Evolutionary conservation across 2,888 invertebrate species (phyloP).

Genomic region (Eucriotettix oculatus): DNA sequence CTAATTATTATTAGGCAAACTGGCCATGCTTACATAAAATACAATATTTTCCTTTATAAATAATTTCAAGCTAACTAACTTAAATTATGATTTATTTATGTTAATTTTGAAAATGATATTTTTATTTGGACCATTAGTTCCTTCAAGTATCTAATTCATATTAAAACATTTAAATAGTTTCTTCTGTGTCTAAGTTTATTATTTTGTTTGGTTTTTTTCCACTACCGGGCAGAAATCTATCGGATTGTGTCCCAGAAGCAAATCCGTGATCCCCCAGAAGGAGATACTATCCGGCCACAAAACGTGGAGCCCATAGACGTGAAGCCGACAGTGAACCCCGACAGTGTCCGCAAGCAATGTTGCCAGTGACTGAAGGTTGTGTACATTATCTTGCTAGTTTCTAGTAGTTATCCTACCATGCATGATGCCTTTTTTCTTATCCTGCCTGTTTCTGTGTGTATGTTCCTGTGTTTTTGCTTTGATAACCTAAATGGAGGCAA

Average conservation of each 20-base stretch:
- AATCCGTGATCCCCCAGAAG: slow-evolving; percentile 88
- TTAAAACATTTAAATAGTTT: too few relatives aligned
- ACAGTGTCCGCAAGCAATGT: slow-evolving; percentile 81
- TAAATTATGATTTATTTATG: too few relatives aligned
- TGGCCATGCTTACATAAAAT: too few relatives aligned
- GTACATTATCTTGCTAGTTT: not conserved
- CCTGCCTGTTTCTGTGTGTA: not conserved
- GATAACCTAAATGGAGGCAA: too few relatives aligned
- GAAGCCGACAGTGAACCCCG: slow-evolving; percentile 70
- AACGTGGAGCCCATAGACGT: slow-evolving; percentile 79
- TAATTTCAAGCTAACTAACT: too few relatives aligned
- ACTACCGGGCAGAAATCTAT: slow-evolving; percentile 66
- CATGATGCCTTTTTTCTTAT: not conserved
- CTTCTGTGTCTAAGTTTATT: not conserved
- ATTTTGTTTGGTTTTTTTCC: slow-evolving; percentile 12
- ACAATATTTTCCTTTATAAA: too few relatives aligned
- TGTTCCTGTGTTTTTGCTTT: not conserved
- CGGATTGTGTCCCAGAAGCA: slow-evolving; percentile 98
- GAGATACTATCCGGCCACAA: slow-evolving; percentile 79
- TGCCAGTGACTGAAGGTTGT: slow-evolving; percentile 52
- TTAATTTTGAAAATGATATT: too few relatives aligned
- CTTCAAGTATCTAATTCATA: too few relatives aligned
- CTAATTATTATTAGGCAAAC: too few relatives aligned
- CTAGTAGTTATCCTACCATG: too few relatives aligned
- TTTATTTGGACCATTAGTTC: too few relatives aligned